A percentile compares a stretch with the other conserved stretches of the same genome.
These are phyloP conservation scores for Todiramphus chloris DNA, from an alignment of 2,113 vertebrate genomes.

Conservation along the genomic window DNA sequence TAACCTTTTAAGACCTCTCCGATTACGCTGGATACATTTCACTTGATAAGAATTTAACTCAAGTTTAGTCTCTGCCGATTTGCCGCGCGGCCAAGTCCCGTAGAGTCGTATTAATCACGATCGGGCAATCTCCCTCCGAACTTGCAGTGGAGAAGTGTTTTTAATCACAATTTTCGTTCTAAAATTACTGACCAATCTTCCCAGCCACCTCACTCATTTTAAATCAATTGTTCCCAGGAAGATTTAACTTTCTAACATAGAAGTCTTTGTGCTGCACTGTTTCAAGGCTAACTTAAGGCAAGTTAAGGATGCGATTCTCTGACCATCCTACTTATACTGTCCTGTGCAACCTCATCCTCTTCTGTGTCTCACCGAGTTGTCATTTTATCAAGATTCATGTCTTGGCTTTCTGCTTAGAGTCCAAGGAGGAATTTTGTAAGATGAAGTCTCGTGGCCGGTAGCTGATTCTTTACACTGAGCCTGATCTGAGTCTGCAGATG, in stretches of 20 bases:
- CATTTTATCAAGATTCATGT: neutral
- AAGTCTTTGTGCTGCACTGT: neutral
- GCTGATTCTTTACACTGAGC: neutral
- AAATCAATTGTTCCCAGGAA: neutral
- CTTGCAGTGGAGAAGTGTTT: neutral
- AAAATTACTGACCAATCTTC: constrained; percentile 39
- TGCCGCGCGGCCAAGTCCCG: neutral
- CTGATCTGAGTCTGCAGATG: neutral
- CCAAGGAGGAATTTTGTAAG: neutral
- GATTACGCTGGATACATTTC: constrained; percentile 52
- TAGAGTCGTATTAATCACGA: constrained; percentile 22
- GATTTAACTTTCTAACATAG: neutral
- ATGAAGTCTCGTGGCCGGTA: neutral
- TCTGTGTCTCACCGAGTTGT: neutral
- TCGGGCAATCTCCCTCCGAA: neutral
- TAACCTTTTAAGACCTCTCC: constrained; percentile 68
- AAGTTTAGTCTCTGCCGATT: neutral
- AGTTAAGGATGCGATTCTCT: neutral
- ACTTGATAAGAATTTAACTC: constrained; percentile 48
- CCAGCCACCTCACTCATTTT: neutral
- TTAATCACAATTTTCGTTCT: constrained; percentile 62
- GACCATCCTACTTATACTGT: neutral
- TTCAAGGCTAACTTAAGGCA: neutral
- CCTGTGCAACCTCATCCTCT: neutral
- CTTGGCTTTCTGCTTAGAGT: neutral